Conservation (phyloP, 2,113 vertebrate genomes). For the Zingel zingel region DNA sequence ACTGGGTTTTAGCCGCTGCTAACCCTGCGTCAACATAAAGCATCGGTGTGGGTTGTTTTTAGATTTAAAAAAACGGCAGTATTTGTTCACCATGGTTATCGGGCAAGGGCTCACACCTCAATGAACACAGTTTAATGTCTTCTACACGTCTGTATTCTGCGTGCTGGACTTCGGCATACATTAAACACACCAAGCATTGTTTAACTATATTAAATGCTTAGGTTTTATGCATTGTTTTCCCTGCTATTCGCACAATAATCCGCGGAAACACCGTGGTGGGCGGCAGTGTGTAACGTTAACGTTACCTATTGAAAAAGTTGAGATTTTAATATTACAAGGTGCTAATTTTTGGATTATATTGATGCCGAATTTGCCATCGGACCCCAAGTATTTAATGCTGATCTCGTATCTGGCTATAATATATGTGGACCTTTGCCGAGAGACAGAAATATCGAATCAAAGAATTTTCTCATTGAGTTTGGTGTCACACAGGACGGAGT, state of each 20-base stretch:
- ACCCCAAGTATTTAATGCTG: rapidly evolving
- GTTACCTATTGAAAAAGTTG: slow-evolving; percentile 44
- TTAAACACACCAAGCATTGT: background rate
- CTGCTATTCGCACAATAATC: background rate
- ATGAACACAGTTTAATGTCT: background rate
- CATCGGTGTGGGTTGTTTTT: slow-evolving; percentile 26
- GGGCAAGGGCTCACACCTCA: slow-evolving; percentile 1
- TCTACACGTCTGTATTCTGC: too few relatives aligned
- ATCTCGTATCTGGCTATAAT: rapidly evolving
- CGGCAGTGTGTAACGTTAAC: slow-evolving; percentile 8
- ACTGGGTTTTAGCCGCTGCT: background rate
- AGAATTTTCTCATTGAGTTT: slow-evolving; percentile 20
- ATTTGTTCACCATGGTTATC: background rate
- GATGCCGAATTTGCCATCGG: slow-evolving; percentile 13
- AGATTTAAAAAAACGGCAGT: slow-evolving; percentile 2
- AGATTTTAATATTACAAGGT: background rate
- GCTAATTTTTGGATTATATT: background rate
- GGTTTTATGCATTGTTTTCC: slow-evolving; percentile 25
- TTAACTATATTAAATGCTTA: background rate
- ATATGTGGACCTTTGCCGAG: rapidly evolving
- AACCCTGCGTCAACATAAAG: slow-evolving; percentile 8
- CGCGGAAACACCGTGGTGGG: slow-evolving; percentile 31
- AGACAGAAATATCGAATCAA: slow-evolving; percentile 1
- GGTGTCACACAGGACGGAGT: slow-evolving; percentile 18
- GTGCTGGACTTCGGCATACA: background rate